Evolutionary conservation across 2,113 vertebrate species (phyloP).

Genomic region (Myrmecophaga tridactyla): DNA sequence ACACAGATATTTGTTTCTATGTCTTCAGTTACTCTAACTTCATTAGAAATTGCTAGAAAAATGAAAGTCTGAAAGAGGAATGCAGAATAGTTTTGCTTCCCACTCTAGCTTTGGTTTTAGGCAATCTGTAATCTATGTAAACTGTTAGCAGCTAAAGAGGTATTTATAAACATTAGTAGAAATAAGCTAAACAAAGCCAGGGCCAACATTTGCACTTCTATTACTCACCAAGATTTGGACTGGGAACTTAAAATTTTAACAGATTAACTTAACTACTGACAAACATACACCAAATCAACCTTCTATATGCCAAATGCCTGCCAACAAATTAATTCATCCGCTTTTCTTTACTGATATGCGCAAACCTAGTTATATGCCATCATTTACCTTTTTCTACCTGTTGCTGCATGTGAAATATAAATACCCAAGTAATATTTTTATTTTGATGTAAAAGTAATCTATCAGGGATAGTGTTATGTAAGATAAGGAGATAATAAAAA

Average conservation of each 20-base stretch:
- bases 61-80: not conserved
- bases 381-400: not conserved
- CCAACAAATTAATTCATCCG: not conserved
- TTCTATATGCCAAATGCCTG: not conserved
- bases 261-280: not conserved
- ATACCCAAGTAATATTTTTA: not conserved
- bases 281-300: not conserved
- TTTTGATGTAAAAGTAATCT: constrained; percentile 30
- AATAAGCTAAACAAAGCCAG: constrained; percentile 19
- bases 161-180: not conserved
- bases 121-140: constrained; percentile 9
- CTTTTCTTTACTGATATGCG: not conserved
- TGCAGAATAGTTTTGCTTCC: not conserved
- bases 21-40: not conserved
- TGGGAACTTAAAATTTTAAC: constrained; percentile 11
- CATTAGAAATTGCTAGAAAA: not conserved
- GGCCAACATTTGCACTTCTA: not conserved
- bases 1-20: not conserved
- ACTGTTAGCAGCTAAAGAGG: not conserved
- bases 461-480: not conserved
- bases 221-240: not conserved
- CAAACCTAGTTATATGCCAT: not conserved
- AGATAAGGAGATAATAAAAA: not conserved
- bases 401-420: not conserved
- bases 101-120: not conserved